These are phyloP conservation scores for Ptychodera flava DNA, from an alignment of 35 echinoderm and acorn worm genomes.

Conservation along the genomic window DNA sequence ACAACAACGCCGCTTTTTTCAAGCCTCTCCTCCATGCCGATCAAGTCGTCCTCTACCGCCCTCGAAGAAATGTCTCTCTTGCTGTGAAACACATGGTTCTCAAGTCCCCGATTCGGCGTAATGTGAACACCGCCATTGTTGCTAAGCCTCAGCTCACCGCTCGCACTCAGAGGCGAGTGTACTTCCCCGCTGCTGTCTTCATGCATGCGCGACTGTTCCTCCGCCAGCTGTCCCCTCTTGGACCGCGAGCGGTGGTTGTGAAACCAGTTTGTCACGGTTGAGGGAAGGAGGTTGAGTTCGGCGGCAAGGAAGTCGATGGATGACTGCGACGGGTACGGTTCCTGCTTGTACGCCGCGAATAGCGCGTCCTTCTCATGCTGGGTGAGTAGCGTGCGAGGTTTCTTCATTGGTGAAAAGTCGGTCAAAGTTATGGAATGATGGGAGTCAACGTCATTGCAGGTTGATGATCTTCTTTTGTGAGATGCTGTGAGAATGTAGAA, in stretches of 20 bases:
- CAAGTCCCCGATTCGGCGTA: background rate
- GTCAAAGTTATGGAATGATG: constrained; percentile 29
- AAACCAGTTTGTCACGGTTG: constrained; percentile 98
- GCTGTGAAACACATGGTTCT: background rate
- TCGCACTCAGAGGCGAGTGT: background rate
- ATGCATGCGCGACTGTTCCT: background rate
- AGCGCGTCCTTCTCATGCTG: constrained; percentile 83
- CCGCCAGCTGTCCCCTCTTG: constrained; percentile 32
- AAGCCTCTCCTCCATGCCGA: background rate
- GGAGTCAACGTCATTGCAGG: constrained; percentile 21
- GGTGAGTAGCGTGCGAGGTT: constrained; percentile 69
- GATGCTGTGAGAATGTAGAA: constrained; percentile 42
- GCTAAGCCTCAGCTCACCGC: background rate
- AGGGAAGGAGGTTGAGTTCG: constrained; percentile 56
- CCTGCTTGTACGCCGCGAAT: constrained; percentile 55
- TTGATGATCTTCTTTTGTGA: constrained; percentile 59
- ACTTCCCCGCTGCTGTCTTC: background rate
- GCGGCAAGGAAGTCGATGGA: constrained; percentile 71
- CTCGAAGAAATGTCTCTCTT: background rate
- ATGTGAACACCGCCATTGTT: background rate
- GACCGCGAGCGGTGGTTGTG: constrained; percentile 90
- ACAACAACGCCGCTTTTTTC: background rate
- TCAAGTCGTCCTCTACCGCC: background rate
- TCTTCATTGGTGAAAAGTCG: constrained; percentile 65
- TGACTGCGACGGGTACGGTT: constrained; percentile 82